Evolutionary conservation across 1,140 invertebrate genomes (phyloP), one percentile per base, ranked within the genome.

Genomic region (Sarcophaga peregrina): DNA sequence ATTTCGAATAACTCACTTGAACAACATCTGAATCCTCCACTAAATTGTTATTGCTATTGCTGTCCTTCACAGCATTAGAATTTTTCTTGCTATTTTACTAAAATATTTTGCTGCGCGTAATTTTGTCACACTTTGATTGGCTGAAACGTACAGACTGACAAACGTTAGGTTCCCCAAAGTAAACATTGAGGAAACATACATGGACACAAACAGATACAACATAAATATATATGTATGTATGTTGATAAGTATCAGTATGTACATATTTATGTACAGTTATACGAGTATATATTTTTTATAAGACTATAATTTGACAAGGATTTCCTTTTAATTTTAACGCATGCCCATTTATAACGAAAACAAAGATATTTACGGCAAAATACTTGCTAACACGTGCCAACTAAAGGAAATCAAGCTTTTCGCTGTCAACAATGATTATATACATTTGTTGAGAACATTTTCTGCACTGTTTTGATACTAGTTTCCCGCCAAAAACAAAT

Each of bases 261-360:
- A 50, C 13, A 46, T 76, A 76, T 76, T 15, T 15, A 17, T 68
- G 58, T 68, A 68, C 15, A 72, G 10, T 17, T 37, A 37, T 37
- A n/a, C n/a, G n/a, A n/a, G n/a, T n/a, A 20, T 20, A 68, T 68
- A 50, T 48, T 48, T 78, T 78, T 48, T 78, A 47, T 52, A 78
- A 78, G 75, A 78, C 75, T 78, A 78, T 78, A 78, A 78, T 78
- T 78, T 78, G 75, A 78, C 75, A 78, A 78, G 75, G 75, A 78
- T 78, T 78, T 78, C 75, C 75, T 78, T 78, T 72, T 50, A 20
- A 50, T 11, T 78, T 78, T 25, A 78, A 25, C 75, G 75, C 75
- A 78, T 78, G 75, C 75, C 37, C 75, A 78, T 48, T 50, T 10
- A 5, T 45, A 50, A 6, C 20, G 1, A 68, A 58, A 76, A 25